Conservation (phyloP, 2,888 invertebrate genomes). For the Thereva unica region DNA sequence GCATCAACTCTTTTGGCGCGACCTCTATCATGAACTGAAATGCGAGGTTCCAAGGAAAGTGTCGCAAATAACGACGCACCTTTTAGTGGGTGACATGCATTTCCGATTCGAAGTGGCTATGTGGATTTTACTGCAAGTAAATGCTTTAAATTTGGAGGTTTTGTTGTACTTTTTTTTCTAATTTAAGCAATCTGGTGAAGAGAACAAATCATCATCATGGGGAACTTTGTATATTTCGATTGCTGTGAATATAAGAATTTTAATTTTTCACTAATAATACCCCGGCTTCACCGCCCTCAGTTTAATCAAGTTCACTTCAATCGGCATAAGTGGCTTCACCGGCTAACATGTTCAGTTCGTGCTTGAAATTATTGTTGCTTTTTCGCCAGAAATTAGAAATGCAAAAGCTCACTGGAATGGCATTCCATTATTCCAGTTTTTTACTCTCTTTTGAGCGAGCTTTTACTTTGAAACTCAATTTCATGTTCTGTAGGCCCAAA, state of each 20-base stretch:
- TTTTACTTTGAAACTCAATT: too few species aligned
- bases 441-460: too few species aligned
- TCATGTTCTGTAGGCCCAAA: too few species aligned
- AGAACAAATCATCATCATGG: slow-evolving; percentile 45
- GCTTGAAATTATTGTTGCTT: too few species aligned
- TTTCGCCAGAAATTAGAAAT: too few species aligned
- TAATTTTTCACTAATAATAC: slow-evolving; percentile 66
- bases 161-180: neutral
- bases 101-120: slow-evolving; percentile 63
- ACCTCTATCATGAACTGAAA: slow-evolving; percentile 45
- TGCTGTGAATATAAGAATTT: slow-evolving; percentile 66
- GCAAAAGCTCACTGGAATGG: too few species aligned
- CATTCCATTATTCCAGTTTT: too few species aligned
- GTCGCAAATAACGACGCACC: slow-evolving; percentile 59
- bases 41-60: slow-evolving; percentile 43
- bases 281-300: too few species aligned
- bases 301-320: too few species aligned
- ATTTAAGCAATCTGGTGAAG: slow-evolving; percentile 44
- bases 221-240: slow-evolving; percentile 64
- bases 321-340: too few species aligned
- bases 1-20: too few species aligned
- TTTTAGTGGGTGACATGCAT: slow-evolving; percentile 59
- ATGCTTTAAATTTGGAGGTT: slow-evolving; percentile 19
- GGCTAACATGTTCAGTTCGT: too few species aligned
- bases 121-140: slow-evolving; percentile 62